Evolutionary conservation across 2,888 invertebrate species (phyloP).

Genomic region (Cerastoderma edule): DNA sequence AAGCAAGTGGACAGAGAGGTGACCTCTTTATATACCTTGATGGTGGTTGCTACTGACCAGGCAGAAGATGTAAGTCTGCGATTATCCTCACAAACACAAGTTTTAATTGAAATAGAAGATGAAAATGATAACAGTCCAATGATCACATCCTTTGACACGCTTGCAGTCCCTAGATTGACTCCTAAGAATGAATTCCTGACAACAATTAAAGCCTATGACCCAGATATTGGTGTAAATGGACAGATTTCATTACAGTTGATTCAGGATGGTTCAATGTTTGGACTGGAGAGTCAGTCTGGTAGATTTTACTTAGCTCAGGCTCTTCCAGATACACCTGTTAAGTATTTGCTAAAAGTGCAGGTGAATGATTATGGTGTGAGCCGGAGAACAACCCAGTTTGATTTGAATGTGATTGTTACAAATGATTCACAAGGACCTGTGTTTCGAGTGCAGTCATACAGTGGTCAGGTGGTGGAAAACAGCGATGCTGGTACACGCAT

Average conservation of each 20-base stretch:
- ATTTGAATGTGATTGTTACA: slow-evolving; percentile 63
- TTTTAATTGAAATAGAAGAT: slow-evolving; percentile 93
- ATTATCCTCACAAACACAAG: slow-evolving; percentile 94
- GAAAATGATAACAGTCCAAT: slow-evolving; percentile 96
- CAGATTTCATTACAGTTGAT: slow-evolving; percentile 92
- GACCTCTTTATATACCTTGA: slow-evolving; percentile 94
- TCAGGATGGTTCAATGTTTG: slow-evolving; percentile 48
- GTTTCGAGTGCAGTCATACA: slow-evolving; percentile 83
- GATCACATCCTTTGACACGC: slow-evolving; percentile 91
- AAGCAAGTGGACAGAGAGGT: slow-evolving; percentile 95
- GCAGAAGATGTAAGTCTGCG: slow-evolving; percentile 90
- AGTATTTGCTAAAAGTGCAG: slow-evolving; percentile 62
- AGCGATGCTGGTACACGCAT: slow-evolving; percentile 94
- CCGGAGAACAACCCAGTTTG: slow-evolving; percentile 47
- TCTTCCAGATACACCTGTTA: slow-evolving; percentile 52
- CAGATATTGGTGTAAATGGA: slow-evolving; percentile 96
- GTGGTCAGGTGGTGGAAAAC: slow-evolving; percentile 94
- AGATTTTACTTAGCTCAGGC: slow-evolving; percentile 54
- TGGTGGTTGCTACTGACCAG: slow-evolving; percentile 95
- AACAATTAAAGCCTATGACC: slow-evolving; percentile 90
- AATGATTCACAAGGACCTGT: slow-evolving; percentile 61
- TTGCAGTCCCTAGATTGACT: slow-evolving; percentile 86
- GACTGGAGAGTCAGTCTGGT: slow-evolving; percentile 58
- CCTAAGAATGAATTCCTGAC: slow-evolving; percentile 89
- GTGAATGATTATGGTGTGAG: slow-evolving; percentile 67